A percentile compares a stretch with the other conserved stretches of the same genome.
Conservation (phyloP, 1,140 invertebrate species). For the Pseudobourletiella spinata region DNA sequence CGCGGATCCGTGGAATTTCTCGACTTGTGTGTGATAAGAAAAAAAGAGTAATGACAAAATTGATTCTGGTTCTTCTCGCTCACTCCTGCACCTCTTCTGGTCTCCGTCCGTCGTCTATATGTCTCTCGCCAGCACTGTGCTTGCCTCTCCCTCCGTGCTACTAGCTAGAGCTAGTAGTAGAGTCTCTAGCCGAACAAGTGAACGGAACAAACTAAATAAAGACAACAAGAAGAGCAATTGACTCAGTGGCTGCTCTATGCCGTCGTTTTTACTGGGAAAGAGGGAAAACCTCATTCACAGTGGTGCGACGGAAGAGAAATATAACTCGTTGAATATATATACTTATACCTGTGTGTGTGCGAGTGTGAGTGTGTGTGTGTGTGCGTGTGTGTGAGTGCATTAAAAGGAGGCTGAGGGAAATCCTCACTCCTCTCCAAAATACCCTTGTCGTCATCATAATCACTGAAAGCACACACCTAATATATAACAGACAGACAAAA, state of each 20-base stretch:
- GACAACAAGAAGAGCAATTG: constrained; percentile 7
- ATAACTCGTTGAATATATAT: too few relatives aligned
- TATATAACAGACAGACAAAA: too few relatives aligned
- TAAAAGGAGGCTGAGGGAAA: constrained; percentile 11
- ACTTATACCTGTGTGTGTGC: too few relatives aligned
- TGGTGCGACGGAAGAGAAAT: too few relatives aligned
- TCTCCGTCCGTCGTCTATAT: neutral
- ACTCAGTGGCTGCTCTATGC: constrained; percentile 1
- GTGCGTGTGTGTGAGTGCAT: too few relatives aligned
- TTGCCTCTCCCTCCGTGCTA: too few relatives aligned
- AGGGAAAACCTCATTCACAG: neutral
- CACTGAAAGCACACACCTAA: neutral
- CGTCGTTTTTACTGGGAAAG: constrained; percentile 7
- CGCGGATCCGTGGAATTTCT: too few relatives aligned
- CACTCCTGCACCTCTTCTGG: neutral
- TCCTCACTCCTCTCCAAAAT: neutral
- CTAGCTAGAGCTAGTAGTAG: too few relatives aligned
- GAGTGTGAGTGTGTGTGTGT: too few relatives aligned
- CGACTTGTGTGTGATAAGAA: neutral
- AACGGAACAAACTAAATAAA: constrained; percentile 7
- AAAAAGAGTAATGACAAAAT: neutral
- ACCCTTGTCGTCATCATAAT: neutral
- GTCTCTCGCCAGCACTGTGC: neutral
- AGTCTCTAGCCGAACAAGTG: constrained; percentile 6
- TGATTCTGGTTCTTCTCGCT: neutral